Base-by-base conservation (phyloP, 2,113 vertebrate species). In the Edolisoma coerulescens region DNA sequence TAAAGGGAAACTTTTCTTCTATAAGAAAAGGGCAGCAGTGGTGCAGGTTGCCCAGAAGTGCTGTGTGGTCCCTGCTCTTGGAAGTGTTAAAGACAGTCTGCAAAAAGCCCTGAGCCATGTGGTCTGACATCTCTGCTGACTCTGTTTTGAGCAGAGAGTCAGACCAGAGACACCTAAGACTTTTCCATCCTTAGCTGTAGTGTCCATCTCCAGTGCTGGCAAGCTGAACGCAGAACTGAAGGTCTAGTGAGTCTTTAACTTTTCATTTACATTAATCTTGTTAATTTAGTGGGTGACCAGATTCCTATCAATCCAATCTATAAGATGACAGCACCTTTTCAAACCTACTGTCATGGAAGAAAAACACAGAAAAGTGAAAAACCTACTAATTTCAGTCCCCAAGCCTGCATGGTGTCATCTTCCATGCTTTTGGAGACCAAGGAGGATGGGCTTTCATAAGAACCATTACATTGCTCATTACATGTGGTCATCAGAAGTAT, bases 1-100 rank as follows among this genome's bases (percentile, higher is more conserved):
- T 13, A 53, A 49, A 65, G 18, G 2, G 3, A 78, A 59, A 27
- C 7, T 8, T n/a, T 78, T 63, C 35, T 49, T 8, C 23, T 49
- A 16, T 1, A 1, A 20, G 10, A 33, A 42, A 4, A 54, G 13
- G 7, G 11, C 15, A 49, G 26, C 50, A 77, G 16, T 3, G 0
- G 23, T 33, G 4, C 59, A 77, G 16, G 28, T 33, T 74, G 64
- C 26, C 15, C n/a, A 19, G 26, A 84, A 69, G 7, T 11, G 3
- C 39, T 71, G 30, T 35, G 32, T 5, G 0, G 18, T 68, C 8
- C 73, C 35, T 64, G 17, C 21, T 56, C 22, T 47, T 56, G 13
- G 7, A 83, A 28, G 9, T 57, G 83, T 64, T 70, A 59, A 70
- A 65, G 22, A 57, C 4, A 28, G 23, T 37, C 4, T 64, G 41